Conservation (phyloP, 2,113 vertebrate genomes). For the Suncus etruscus region DNA sequence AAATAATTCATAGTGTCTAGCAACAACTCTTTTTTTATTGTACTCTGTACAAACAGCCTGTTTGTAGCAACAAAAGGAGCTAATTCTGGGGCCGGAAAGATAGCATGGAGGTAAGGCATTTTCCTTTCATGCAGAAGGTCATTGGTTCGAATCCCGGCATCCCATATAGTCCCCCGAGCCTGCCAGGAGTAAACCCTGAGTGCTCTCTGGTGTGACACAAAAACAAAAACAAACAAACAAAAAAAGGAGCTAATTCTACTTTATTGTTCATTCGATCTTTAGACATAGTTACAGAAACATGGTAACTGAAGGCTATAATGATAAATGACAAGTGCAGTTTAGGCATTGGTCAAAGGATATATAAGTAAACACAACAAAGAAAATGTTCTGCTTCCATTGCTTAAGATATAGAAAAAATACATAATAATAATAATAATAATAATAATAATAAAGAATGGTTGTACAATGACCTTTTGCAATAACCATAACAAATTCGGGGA, state of each 20-base stretch:
- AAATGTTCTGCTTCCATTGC: background rate
- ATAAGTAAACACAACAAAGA: slow-evolving; percentile 5
- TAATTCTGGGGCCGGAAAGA: no score
- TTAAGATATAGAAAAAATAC: slow-evolving; percentile 6
- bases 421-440: background rate
- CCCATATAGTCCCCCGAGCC: no score
- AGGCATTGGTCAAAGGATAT: background rate
- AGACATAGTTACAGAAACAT: background rate
- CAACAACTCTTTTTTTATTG: slow-evolving; percentile 26
- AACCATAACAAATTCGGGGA: no score
- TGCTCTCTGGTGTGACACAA: no score
- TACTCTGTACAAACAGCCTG: background rate
- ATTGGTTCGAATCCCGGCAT: no score
- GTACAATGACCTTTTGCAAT: background rate
- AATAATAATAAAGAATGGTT: background rate
- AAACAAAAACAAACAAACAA: no score
- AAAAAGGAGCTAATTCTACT: background rate
- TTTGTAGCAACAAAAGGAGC: background rate
- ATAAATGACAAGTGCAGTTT: background rate
- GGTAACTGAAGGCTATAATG: background rate
- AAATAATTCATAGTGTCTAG: background rate
- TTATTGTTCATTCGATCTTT: background rate
- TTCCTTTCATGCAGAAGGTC: no score
- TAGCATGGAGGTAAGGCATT: no score
- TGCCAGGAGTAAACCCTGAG: no score